Evolutionary conservation across 2,888 invertebrate species (phyloP), one percentile per base, ranked within the genome.

Genomic region (Bursaphelenchus okinawaensis): DNA sequence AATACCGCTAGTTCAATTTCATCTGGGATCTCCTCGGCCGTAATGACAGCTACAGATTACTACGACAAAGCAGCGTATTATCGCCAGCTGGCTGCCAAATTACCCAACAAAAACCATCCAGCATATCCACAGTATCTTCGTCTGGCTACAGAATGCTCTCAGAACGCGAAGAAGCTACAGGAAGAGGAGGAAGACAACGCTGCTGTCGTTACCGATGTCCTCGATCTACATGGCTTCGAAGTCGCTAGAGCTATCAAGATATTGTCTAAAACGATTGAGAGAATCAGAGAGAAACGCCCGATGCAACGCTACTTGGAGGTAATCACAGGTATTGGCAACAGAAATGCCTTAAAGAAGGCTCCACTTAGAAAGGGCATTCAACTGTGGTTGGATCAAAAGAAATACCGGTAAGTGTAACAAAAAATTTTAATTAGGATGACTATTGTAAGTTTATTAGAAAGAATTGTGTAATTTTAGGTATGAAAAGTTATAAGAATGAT

Each of bases 241-340:
- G 27, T 59, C 16, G 60, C 20, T 9, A 20, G 51, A 24, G 29
- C 60, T n/a, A 19, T 28, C 1, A 31, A 52, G 9, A 19, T 51
- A 2, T n/a, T 59, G 22, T 9, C n/a, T 4, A 27, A 22, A n/a
- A 20, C 51, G 9, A 59, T 59, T 3, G 22, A 20, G 19, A 27
- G 40, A 28, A 3, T 59, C n/a, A 26, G 19, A n/a, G 60, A 59
- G 19, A 23, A 26, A 12, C 60, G 56, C 40, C 52, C 60, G 4
- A 16, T 12, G 12, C 29, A 28, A n/a, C 50, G 52, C 12, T 24
- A 50, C 23, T 29, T 59, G 52, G 60, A 59, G 19, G n/a, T 59
- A 1, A 59, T 59, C 7, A 22, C 60, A 22, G 60, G 60, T 8
- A 20, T 20, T 9, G 60, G 60, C 20, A n/a, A 20, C n/a, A 59